Evolutionary conservation across 1,140 invertebrate genomes (phyloP).

Genomic region (Drosophila simulans): DNA sequence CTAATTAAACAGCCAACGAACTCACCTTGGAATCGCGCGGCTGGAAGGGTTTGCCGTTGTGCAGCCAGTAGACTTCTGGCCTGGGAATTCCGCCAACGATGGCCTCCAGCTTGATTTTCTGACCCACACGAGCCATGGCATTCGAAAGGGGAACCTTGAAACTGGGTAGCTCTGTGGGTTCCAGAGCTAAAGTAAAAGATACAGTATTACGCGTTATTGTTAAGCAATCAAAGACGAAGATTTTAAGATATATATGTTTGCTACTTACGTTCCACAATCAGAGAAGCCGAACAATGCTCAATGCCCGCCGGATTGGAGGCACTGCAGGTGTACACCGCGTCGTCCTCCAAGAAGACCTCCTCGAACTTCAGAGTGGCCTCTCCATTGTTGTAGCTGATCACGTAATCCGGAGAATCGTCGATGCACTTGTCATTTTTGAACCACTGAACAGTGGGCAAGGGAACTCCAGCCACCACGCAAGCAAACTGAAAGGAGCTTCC

Average conservation of each 20-base stretch:
- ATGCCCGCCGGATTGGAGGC: constrained; percentile 90
- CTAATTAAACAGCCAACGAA: constrained; percentile 4
- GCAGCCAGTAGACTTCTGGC: constrained; percentile 88
- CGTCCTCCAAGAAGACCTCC: constrained; percentile 87
- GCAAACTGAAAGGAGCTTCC: constrained; percentile 88
- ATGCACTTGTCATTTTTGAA: constrained; percentile 87
- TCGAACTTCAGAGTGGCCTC: constrained; percentile 90
- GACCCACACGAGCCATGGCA: constrained; percentile 88
- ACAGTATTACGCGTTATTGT: too few species aligned
- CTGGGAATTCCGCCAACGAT: constrained; percentile 90
- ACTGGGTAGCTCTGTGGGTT: constrained; percentile 88
- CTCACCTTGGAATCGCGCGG: constrained; percentile 80
- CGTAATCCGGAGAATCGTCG: constrained; percentile 85
- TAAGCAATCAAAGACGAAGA: not conserved
- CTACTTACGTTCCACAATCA: constrained; percentile 90
- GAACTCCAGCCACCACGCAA: constrained; percentile 90
- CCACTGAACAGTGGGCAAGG: constrained; percentile 93
- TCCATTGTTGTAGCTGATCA: constrained; percentile 90
- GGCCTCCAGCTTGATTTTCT: constrained; percentile 89
- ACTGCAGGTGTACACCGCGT: constrained; percentile 89
- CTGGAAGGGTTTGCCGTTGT: constrained; percentile 87
- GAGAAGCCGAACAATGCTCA: constrained; percentile 89
- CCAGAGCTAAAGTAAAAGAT: constrained; percentile 84
- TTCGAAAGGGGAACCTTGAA: constrained; percentile 89
- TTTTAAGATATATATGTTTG: not conserved